Evolutionary conservation across 2,888 invertebrate species (phyloP).

Genomic region (Callyntrura guangdongensis): DNA sequence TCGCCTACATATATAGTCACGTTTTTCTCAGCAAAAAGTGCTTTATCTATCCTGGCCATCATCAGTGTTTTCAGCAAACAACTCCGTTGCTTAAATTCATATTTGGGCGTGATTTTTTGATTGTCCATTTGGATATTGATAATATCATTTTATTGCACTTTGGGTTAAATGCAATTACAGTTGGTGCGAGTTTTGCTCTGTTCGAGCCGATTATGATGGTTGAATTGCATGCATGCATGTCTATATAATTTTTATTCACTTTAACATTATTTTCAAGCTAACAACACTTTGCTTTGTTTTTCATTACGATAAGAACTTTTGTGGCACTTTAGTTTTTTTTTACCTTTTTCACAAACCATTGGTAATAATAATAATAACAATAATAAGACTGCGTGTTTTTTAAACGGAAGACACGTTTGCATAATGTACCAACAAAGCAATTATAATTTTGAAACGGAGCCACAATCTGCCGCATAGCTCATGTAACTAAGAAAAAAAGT

Average conservation of each 20-base stretch:
- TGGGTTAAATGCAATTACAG: constrained; percentile 30
- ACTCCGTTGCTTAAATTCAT: constrained; percentile 32
- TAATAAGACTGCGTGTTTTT: constrained; percentile 1
- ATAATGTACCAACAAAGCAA: constrained; percentile 22
- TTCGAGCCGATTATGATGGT: neutral
- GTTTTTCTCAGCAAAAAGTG: constrained; percentile 54
- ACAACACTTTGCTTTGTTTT: neutral
- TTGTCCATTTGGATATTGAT: constrained; percentile 70
- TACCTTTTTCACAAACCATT: constrained; percentile 9
- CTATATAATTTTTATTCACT: neutral
- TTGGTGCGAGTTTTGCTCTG: neutral
- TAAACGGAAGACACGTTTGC: neutral
- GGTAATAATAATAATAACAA: constrained; percentile 11
- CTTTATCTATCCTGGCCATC: constrained; percentile 75
- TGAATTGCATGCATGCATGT: too few species aligned
- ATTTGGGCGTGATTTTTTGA: constrained; percentile 71
- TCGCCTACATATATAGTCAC: constrained; percentile 71
- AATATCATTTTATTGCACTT: constrained; percentile 50
- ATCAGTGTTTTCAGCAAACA: constrained; percentile 31
- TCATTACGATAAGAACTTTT: constrained; percentile 1
- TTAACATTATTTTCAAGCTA: neutral
- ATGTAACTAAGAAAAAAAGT: constrained; percentile 31
- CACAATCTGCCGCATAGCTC: neutral
- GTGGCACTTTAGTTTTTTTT: constrained; percentile 20
- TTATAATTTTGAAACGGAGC: constrained; percentile 32